Percentiles rank a stretch among this genome's conserved stretches.
Conservation (phyloP, 1,140 invertebrate species). For the roundworm (Caenorhabditis elegans) region DNA sequence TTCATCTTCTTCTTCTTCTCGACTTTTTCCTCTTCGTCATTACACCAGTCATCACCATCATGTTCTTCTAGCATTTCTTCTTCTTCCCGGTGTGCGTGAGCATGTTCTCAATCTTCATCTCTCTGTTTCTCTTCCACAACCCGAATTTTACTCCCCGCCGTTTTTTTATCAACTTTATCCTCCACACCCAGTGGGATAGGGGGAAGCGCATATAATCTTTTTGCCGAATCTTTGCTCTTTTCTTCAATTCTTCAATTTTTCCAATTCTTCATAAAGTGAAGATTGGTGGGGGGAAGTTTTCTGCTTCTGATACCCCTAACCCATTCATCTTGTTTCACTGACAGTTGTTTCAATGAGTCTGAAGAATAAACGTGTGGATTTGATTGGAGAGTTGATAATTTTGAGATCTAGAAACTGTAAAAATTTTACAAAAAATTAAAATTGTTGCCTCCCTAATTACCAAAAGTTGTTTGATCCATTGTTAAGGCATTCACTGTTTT, state of each 20-base stretch:
- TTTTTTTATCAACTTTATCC: slow-evolving; percentile 12
- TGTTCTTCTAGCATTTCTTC: background rate
- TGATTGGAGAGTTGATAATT: background rate
- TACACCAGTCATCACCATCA: slow-evolving; percentile 26
- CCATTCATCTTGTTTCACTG: slow-evolving; percentile 2
- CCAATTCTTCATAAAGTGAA: background rate
- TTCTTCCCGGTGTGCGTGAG: background rate
- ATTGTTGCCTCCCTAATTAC: too few relatives aligned
- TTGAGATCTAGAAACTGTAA: too few relatives aligned
- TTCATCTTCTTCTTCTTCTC: background rate
- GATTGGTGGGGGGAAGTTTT: background rate
- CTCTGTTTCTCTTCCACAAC: background rate
- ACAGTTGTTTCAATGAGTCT: background rate
- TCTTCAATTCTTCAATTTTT: background rate
- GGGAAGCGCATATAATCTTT: slow-evolving; percentile 17
- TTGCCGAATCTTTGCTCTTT: slow-evolving; percentile 26
- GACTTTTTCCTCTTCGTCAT: background rate
- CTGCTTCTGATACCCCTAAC: background rate
- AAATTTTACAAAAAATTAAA: too few relatives aligned
- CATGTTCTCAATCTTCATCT: slow-evolving; percentile 15
- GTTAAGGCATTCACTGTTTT: background rate
- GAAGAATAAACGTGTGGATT: too few relatives aligned
- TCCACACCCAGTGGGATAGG: background rate
- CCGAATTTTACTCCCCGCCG: background rate
- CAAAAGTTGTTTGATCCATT: background rate